Base-by-base conservation (phyloP, 2,797 vertebrate genomes). In the Poecile montanus region DNA sequence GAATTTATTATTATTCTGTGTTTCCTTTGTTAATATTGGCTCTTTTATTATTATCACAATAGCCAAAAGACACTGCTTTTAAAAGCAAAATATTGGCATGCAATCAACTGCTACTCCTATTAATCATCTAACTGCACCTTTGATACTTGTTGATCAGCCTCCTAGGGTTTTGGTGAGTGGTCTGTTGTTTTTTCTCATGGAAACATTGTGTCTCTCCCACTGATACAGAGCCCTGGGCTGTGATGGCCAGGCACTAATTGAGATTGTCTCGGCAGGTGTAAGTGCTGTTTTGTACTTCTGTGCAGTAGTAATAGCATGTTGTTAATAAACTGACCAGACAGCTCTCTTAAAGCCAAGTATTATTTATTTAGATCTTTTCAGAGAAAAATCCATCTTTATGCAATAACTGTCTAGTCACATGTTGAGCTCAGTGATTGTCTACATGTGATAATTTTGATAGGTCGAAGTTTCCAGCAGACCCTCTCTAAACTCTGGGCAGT, bases 351-450 rank as follows among this genome's bases (percentile, higher is more conserved):
- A 91, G 38, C 8, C 53, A 61, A 77, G 22, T 67, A 67, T 82
- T 75, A 29, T 74, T 89, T 90, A 50, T 83, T 93, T 89, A 89
- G 40, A 88, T n/a, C 2, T 92, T 88, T 93, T 65, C 67, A 75
- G 81, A 83, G 47, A 93, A 95, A 94, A 93, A 40, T 54, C 81
- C 32, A 42, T 96, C 67, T 87, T 77, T 67, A 74, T 71, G 65
- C 45, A 85, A 61, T 87, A 85, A n/a, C 40, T 72, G 53, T 61
- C 81, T 82, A 19, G 34, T 86, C 48, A 60, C 45, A 54, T 30
- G 27, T 92, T 88, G 61, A 94, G 19, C 45, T 80, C 54, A 74
- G 54, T n/a, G 65, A 11, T n/a, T 85, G 13, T 47, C 75, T 72
- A 30, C 27, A 18, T 20, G 16, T 21, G 29, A 27, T 66, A 32